phyloP scores from a whole-genome alignment of 2,797 vertebrate species.

The Onychomys leucogaster region DNA sequence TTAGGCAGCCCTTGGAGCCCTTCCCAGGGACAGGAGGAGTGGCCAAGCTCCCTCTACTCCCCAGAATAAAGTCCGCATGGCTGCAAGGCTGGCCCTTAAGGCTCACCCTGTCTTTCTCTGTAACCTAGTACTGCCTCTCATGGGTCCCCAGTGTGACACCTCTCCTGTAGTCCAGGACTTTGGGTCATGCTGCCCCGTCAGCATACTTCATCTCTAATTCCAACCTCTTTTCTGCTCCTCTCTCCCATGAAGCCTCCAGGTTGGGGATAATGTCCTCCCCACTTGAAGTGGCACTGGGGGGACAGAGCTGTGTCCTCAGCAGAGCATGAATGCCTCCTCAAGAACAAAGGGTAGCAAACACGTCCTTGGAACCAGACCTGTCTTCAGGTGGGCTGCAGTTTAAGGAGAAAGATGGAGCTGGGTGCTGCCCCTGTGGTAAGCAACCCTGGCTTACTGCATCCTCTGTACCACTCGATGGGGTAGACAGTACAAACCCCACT shows the following conservation, averaged over 20 bases:
- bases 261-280: too few species aligned
- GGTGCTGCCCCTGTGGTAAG: neutral
- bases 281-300: neutral
- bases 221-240: neutral
- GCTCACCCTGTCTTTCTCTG: neutral
- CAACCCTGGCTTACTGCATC: neutral
- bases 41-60: neutral
- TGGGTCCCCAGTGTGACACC: neutral
- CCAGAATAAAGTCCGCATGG: neutral
- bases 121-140: neutral
- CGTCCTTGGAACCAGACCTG: rapidly evolving
- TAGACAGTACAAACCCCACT: neutral
- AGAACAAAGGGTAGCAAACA: neutral
- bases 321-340: neutral
- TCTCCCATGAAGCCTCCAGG: neutral
- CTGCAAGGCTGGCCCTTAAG: neutral
- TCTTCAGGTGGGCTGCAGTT: neutral
- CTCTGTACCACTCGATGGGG: neutral
- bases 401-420: neutral
- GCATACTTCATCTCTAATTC: too few species aligned
- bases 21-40: neutral
- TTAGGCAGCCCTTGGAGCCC: conserved; percentile 34
- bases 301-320: neutral
- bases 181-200: neutral
- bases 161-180: neutral